Base-by-base conservation (phyloP, 2,797 vertebrate genomes). In the Catharus ustulatus region DNA sequence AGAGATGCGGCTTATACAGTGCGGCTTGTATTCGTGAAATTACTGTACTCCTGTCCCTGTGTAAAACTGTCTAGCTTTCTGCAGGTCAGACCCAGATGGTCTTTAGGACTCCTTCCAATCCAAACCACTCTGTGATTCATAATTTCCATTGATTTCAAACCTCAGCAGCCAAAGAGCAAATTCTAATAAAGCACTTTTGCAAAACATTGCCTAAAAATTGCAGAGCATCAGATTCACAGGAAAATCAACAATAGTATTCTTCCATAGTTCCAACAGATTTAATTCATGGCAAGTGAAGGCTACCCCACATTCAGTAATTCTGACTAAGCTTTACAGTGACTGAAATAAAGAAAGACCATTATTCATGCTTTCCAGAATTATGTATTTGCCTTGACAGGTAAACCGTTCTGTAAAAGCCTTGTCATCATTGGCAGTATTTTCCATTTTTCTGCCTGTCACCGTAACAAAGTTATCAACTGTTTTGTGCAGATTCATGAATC, bases 151-250 rank as follows among this genome's bases (percentile, higher is more conserved):
- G 0, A 57, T 24, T 72, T 79, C 55, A 84, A 36, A 51, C 17
- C 24, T 55, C 71, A 51, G 22, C 66, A 82, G 13, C 27, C 62
- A 82, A 11, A 72, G 2, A 52, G 20, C 59, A 66, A 51, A 84
- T 43, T 24, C 26, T 68, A 62, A 49, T 13, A 40, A 8, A 43
- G 27, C 1, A 3, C n/a, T 92, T 87, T 45, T 0, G 0, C 13
- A 77, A 71, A 83, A 40, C 14, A 45, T 11, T 83, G 38, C 18
- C 29, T 17, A 59, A 83, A 87, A 87, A 64, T 10, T 19, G 15
- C 16, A 77, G 1, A 52, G 24, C 5, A 22, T 23, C n/a, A 62
- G 26, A 57, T 45, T 85, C 23, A 57, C 30, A 38, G 14, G 19
- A 80, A 91, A 87, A 57, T 3, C 12, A 87, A 40, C 6, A 48